These are phyloP conservation scores for Cetonia aurata DNA, from an alignment of 2,888 invertebrate species.

Conservation along the genomic window DNA sequence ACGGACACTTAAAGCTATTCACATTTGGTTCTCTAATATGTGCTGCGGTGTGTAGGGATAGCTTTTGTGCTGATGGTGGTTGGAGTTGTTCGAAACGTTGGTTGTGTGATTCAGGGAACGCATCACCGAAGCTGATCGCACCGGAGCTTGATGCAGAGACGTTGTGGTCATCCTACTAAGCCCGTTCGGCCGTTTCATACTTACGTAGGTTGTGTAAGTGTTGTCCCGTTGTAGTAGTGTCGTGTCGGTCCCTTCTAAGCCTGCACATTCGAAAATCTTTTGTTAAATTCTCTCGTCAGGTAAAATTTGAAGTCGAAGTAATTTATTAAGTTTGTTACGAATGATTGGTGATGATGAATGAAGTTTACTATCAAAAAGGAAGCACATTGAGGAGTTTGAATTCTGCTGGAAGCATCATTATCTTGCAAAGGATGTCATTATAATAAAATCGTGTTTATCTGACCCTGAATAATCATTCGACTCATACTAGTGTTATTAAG, in stretches of 20 bases:
- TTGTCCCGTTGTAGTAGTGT: constrained; percentile 73
- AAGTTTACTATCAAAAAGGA: too few relatives aligned
- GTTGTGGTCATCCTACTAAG: constrained; percentile 52
- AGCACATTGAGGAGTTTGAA: too few relatives aligned
- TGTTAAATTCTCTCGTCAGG: not conserved
- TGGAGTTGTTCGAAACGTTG: constrained; percentile 48
- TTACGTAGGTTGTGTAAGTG: constrained; percentile 75
- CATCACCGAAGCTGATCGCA: constrained; percentile 59
- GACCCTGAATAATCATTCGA: too few relatives aligned
- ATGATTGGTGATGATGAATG: too few relatives aligned
- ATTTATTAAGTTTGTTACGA: too few relatives aligned
- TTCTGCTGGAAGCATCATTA: too few relatives aligned
- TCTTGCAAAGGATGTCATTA: too few relatives aligned
- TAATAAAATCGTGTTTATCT: too few relatives aligned
- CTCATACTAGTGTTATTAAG: too few relatives aligned
- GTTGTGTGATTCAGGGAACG: constrained; percentile 47
- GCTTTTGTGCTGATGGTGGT: constrained; percentile 47
- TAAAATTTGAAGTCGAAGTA: too few relatives aligned
- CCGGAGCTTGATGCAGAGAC: constrained; percentile 57
- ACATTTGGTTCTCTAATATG: constrained; percentile 44
- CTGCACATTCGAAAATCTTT: constrained; percentile 56
- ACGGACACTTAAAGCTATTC: constrained; percentile 1
- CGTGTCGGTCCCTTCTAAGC: constrained; percentile 68
- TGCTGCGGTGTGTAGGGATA: constrained; percentile 19
- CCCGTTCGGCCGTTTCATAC: constrained; percentile 68